Percentiles rank a stretch among this genome's conserved stretches.
Evolutionary conservation across 1,140 invertebrate species (phyloP).

Genomic region (Pseudomyrmex flavicornis): DNA sequence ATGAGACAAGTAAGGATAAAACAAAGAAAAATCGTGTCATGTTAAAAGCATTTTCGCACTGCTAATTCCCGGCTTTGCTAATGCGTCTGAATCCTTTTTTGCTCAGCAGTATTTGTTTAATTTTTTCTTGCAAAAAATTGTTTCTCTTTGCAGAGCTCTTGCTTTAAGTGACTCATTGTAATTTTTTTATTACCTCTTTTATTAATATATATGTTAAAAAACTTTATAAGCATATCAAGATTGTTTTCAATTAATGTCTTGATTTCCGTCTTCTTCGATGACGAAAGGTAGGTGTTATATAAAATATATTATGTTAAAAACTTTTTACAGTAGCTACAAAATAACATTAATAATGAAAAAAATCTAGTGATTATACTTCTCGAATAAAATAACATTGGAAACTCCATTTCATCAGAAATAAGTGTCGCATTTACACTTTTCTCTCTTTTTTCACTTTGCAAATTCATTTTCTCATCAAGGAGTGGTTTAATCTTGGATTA

Average conservation of each 20-base stretch:
- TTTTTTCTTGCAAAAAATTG: neutral
- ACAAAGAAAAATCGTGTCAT: neutral
- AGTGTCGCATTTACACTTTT: conserved; percentile 12
- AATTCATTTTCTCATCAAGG: neutral
- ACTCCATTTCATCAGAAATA: neutral
- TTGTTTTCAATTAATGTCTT: neutral
- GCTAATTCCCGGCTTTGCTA: conserved; percentile 20
- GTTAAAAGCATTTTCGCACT: conserved; percentile 43
- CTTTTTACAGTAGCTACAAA: neutral
- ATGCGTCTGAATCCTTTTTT: conserved; percentile 1
- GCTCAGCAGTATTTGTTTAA: conserved; percentile 12
- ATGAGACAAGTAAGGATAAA: neutral
- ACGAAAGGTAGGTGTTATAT: too few relatives aligned
- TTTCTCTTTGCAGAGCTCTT: neutral
- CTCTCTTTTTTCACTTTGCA: neutral
- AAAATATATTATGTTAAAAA: too few relatives aligned
- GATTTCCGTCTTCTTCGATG: too few relatives aligned
- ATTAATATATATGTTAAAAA: neutral
- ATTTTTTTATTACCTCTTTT: neutral
- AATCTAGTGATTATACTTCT: neutral
- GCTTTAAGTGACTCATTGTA: neutral
- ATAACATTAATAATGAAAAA: neutral
- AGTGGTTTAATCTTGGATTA: conserved; percentile 16
- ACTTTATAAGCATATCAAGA: too few relatives aligned
- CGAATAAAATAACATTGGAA: neutral